phyloP scores from a whole-genome alignment of 2,113 vertebrate genomes.

The Trogon surrucura region DNA sequence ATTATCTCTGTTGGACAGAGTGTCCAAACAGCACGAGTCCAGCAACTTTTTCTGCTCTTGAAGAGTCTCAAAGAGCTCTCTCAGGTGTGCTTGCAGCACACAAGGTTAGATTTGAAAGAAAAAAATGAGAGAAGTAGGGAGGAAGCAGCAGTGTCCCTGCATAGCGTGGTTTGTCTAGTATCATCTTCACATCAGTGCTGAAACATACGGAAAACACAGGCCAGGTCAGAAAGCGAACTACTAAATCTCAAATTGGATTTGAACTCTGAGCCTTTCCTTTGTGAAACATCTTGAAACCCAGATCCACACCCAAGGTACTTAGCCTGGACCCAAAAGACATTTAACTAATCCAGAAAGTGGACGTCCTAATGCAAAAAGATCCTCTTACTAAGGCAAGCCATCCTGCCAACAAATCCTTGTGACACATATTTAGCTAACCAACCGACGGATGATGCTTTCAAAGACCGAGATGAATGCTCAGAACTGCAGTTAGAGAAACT shows the following conservation, averaged over 20 bases:
- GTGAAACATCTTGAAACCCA: background rate
- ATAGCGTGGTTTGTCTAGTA: background rate
- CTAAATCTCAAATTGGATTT: background rate
- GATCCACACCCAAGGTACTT: background rate
- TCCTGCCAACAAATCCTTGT: background rate
- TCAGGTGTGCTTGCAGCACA: background rate
- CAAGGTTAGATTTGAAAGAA: background rate
- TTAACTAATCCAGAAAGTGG: background rate
- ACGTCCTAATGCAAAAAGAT: background rate
- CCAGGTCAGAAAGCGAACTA: background rate
- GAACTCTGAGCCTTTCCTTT: background rate
- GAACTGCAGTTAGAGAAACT: background rate
- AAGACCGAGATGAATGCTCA: background rate
- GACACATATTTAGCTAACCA: background rate
- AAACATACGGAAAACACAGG: background rate
- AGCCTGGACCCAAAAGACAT: background rate
- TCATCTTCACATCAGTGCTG: background rate
- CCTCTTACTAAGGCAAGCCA: background rate
- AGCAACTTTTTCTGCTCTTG: background rate
- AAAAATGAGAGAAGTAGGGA: background rate
- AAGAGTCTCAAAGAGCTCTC: background rate
- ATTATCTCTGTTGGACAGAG: rapidly evolving
- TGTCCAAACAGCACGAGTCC: background rate
- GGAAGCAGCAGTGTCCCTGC: background rate
- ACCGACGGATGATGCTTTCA: background rate